Percentiles rank a stretch among this genome's conserved stretches.
Conservation (phyloP, 2,113 vertebrate genomes). For the Tiliqua scincoides region DNA sequence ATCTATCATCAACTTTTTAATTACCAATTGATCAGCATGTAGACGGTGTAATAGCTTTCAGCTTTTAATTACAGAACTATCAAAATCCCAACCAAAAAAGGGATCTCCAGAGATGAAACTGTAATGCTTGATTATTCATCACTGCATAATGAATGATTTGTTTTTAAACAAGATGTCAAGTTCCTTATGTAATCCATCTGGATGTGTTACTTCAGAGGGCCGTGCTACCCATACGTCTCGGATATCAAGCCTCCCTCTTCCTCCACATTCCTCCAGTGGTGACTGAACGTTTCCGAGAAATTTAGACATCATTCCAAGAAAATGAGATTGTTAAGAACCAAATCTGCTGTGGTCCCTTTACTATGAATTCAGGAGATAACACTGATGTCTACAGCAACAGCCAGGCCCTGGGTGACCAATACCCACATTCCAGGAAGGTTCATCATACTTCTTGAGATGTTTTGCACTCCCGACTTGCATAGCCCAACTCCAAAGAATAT, state of each 20-base stretch:
- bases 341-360: accelerated
- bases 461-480: no score
- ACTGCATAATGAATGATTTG: conserved; percentile 78
- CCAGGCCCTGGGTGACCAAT: not conserved
- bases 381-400: not conserved
- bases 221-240: conserved; percentile 62
- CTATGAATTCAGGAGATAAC: accelerated
- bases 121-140: conserved; percentile 77
- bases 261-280: not conserved
- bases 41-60: conserved; percentile 73
- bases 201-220: conserved; percentile 59
- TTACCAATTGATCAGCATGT: conserved; percentile 69
- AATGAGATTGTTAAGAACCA: not conserved
- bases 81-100: conserved; percentile 76
- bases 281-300: not conserved
- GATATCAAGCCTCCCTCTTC: conserved; percentile 41
- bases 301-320: not conserved
- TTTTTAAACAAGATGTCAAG: conserved; percentile 77
- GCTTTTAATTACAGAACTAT: conserved; percentile 77
- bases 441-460: not conserved
- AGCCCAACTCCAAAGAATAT: not conserved
- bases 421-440: not conserved
- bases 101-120: conserved; percentile 77
- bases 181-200: conserved; percentile 76
- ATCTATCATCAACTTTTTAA: conserved; percentile 75